Percentiles rank a stretch among this genome's conserved stretches.
Evolutionary conservation across 2,888 invertebrate species (phyloP).

Genomic region (Dynastes tityus): DNA sequence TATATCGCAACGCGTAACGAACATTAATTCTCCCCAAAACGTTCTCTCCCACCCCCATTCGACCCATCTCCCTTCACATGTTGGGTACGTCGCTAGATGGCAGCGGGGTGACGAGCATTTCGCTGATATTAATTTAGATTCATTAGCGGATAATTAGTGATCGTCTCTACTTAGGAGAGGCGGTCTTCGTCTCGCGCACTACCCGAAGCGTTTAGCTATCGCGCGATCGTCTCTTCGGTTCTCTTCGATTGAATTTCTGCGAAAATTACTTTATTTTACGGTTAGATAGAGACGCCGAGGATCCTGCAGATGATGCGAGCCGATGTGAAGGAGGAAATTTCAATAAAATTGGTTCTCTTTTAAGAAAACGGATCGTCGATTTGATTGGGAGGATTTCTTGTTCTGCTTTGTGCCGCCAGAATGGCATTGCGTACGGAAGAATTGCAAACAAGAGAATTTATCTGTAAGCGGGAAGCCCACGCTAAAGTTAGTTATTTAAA

Average conservation of each 20-base stretch:
- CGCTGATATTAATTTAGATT: slow-evolving; percentile 59
- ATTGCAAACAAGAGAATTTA: no score
- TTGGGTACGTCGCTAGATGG: slow-evolving; percentile 54
- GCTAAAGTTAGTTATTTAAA: no score
- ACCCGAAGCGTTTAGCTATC: neutral
- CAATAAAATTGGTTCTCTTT: no score
- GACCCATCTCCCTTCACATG: slow-evolving; percentile 48
- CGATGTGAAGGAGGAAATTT: no score
- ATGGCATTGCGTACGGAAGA: no score
- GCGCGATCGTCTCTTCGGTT: neutral
- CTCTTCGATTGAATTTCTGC: slow-evolving; percentile 1
- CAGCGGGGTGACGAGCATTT: slow-evolving; percentile 55
- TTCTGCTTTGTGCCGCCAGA: no score
- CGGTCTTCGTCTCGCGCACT: neutral
- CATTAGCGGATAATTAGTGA: slow-evolving; percentile 53
- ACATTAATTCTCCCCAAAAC: slow-evolving; percentile 42
- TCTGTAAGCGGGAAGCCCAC: no score
- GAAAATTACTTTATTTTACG: slow-evolving; percentile 7
- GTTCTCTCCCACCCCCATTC: neutral
- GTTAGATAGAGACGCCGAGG: neutral
- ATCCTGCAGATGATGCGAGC: no score
- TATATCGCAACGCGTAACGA: slow-evolving; percentile 8
- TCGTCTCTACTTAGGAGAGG: slow-evolving; percentile 51
- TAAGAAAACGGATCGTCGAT: no score
- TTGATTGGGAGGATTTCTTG: no score